A percentile compares a stretch with the other conserved stretches of the same genome.
Conservation (phyloP, 2,888 invertebrate genomes). For the Drosophila fungiperda region DNA sequence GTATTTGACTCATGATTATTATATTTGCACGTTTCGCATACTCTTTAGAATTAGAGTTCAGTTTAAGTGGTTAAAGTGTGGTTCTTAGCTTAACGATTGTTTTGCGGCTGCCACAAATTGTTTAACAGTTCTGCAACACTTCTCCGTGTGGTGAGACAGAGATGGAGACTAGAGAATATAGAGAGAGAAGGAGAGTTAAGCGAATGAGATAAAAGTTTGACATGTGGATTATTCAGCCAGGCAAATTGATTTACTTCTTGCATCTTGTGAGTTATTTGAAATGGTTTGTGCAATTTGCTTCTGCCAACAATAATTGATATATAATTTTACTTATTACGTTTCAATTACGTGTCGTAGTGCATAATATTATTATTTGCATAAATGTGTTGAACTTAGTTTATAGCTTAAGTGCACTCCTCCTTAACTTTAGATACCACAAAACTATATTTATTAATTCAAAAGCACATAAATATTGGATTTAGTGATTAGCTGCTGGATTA, state of each 20-base stretch:
- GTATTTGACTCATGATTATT: conserved; percentile 63
- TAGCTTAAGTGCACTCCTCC: conserved; percentile 11
- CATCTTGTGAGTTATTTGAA: conserved; percentile 28
- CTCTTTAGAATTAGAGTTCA: conserved; percentile 63
- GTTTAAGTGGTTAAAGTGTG: conserved; percentile 54
- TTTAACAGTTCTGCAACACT: conserved; percentile 11
- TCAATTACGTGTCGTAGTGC: conserved; percentile 26
- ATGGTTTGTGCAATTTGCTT: conserved; percentile 25
- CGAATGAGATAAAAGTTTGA: conserved; percentile 29
- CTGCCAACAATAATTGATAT: conserved; percentile 16
- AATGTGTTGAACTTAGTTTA: background rate
- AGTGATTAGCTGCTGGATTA: conserved; percentile 1
- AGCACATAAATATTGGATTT: conserved; percentile 8
- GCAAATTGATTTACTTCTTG: conserved; percentile 20
- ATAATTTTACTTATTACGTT: conserved; percentile 17
- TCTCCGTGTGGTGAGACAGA: background rate
- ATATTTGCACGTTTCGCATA: conserved; percentile 66
- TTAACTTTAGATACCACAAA: conserved; percentile 13
- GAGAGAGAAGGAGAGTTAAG: conserved; percentile 2
- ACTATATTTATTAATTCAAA: background rate
- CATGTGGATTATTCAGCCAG: conserved; percentile 26
- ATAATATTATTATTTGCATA: conserved; percentile 25
- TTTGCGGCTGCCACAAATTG: conserved; percentile 40
- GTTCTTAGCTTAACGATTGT: conserved; percentile 44
- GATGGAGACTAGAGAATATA: background rate